A percentile compares a stretch with the other conserved stretches of the same genome.
These are phyloP conservation scores for Anguilla rostrata DNA, from an alignment of 2,113 vertebrate genomes.

Conservation along the genomic window DNA sequence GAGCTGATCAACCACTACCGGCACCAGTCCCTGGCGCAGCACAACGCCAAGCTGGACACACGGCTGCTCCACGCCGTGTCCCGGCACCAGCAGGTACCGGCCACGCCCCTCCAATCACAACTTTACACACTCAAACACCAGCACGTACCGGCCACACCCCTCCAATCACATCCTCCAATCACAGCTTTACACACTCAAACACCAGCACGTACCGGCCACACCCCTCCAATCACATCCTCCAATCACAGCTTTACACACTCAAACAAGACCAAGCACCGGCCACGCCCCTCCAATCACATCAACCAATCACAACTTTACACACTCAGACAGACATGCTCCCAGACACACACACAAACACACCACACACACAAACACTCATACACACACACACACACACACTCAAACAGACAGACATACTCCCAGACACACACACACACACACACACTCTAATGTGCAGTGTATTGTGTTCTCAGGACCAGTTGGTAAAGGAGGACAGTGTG, in stretches of 20 bases:
- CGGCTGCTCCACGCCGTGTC: conserved; percentile 89
- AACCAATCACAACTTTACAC: background rate
- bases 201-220: conserved; percentile 75
- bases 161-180: too few species aligned
- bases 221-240: too few species aligned
- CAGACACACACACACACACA: background rate
- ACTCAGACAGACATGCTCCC: too few species aligned
- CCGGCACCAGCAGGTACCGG: conserved; percentile 83
- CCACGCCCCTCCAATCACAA: too few species aligned
- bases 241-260: background rate
- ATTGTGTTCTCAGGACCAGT: conserved; percentile 62
- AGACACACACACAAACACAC: too few species aligned
- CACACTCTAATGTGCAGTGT: background rate
- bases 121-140: background rate
- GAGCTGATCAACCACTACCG: conserved; percentile 94
- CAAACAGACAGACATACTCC: too few species aligned
- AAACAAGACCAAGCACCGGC: conserved; percentile 75
- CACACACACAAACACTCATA: too few species aligned
- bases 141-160: too few species aligned
- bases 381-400: background rate
- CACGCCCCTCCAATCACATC: too few species aligned
- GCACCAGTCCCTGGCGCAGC: conserved; percentile 90
- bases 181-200: background rate
- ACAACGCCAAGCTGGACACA: conserved; percentile 91
- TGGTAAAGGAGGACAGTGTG: conserved; percentile 89